Evolutionary conservation across 2,797 vertebrate species (phyloP).

Genomic region (Sebastes cheni): DNA sequence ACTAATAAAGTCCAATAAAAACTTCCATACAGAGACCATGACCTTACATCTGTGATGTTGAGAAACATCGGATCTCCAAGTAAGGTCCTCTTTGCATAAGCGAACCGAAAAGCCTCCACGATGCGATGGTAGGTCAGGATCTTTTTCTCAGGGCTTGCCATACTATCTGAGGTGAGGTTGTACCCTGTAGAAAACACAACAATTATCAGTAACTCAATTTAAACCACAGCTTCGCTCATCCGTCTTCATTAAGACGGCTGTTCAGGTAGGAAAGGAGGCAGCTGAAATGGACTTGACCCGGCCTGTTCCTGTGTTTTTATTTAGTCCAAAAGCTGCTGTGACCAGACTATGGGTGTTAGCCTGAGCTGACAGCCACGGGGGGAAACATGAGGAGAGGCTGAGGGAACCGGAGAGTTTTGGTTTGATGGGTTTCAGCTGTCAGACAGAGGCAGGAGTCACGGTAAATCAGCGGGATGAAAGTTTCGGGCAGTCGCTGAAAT

Average conservation of each 20-base stretch:
- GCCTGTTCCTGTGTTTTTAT: constrained; percentile 19
- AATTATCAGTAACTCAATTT: neutral
- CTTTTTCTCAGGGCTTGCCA: constrained; percentile 78
- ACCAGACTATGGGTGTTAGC: constrained; percentile 9
- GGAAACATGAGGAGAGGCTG: constrained; percentile 1
- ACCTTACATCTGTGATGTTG: constrained; percentile 84
- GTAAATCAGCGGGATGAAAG: constrained; percentile 53
- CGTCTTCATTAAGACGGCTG: neutral
- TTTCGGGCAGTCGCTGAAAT: constrained; percentile 42
- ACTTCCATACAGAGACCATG: neutral
- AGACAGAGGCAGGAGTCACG: constrained; percentile 48
- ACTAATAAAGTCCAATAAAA: too few relatives aligned
- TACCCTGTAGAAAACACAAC: constrained; percentile 83
- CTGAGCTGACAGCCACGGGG: constrained; percentile 31
- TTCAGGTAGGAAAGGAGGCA: neutral
- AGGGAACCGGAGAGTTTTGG: constrained; percentile 9
- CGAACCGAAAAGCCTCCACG: constrained; percentile 93
- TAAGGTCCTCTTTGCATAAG: constrained; percentile 91
- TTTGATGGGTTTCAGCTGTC: constrained; percentile 63
- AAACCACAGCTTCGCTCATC: neutral
- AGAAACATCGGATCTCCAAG: constrained; percentile 90
- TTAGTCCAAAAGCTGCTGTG: constrained; percentile 38
- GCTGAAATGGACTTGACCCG: constrained; percentile 15
- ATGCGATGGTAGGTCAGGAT: constrained; percentile 93
- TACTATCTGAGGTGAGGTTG: constrained; percentile 83